phyloP scores from a whole-genome alignment of 2,113 vertebrate species.

The Rhagologus leucostigma region DNA sequence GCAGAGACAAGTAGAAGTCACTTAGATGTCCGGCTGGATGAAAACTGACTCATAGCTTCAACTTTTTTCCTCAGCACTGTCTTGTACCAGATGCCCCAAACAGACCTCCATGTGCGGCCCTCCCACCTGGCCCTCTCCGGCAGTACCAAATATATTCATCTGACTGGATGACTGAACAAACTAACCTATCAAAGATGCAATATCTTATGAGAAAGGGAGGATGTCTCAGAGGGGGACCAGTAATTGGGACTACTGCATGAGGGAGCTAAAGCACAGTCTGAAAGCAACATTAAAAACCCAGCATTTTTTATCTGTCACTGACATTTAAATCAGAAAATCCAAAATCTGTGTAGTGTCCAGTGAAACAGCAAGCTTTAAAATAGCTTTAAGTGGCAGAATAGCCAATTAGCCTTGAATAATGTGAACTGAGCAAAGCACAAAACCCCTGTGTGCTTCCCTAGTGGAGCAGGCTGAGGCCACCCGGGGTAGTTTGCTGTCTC shows the following conservation, averaged over 20 bases:
- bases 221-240: not conserved
- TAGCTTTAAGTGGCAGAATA: not conserved
- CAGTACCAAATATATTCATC: not conserved
- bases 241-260: not conserved
- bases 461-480: not conserved
- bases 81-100: not conserved
- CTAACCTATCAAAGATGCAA: not conserved
- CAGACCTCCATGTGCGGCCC: not conserved
- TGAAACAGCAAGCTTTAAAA: not conserved
- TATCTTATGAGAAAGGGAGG: not conserved
- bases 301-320: not conserved
- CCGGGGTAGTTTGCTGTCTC: not conserved
- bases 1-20: not conserved
- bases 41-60: not conserved
- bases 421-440: not conserved
- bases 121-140: not conserved
- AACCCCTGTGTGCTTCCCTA: not conserved
- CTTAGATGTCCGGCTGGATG: not conserved
- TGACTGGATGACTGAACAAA: not conserved
- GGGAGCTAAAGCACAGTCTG: not conserved
- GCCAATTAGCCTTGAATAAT: slow-evolving; percentile 35
- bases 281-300: not conserved
- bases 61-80: not conserved
- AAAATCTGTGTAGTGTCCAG: not conserved
- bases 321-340: slow-evolving; percentile 3